Evolutionary conservation across 2,113 vertebrate species (phyloP).

Genomic region (Limanda limanda): DNA sequence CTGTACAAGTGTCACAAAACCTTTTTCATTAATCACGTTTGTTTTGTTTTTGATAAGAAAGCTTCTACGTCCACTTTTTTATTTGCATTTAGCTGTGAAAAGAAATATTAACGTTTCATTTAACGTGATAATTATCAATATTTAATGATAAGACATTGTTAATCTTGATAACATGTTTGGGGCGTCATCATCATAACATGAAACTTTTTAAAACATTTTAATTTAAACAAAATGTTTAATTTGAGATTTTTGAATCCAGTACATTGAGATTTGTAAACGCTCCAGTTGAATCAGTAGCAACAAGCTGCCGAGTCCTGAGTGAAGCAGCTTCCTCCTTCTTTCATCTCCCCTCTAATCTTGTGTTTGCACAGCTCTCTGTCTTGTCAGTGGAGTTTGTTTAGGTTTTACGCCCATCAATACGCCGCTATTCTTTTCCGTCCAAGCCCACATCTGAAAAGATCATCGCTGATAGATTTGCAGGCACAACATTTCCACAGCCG

Average conservation of each 20-base stretch:
- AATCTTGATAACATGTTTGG: too few relatives aligned
- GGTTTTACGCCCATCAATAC: conserved; percentile 73
- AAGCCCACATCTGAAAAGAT: conserved; percentile 68
- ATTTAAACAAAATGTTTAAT: neutral
- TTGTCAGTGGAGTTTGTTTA: conserved; percentile 84
- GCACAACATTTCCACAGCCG: conserved; percentile 59
- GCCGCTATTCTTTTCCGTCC: conserved; percentile 53
- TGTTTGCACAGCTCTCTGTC: conserved; percentile 83
- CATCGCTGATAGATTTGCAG: conserved; percentile 73
- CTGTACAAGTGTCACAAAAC: conserved; percentile 2
- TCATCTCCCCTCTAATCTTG: conserved; percentile 81
- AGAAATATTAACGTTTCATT: neutral
- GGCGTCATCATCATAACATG: too few relatives aligned
- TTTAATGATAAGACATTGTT: too few relatives aligned
- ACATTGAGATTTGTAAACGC: conserved; percentile 17
- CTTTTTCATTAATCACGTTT: neutral
- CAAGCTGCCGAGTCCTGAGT: conserved; percentile 51
- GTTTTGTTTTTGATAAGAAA: too few relatives aligned
- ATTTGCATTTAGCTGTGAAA: neutral
- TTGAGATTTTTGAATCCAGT: neutral
- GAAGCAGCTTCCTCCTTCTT: conserved; percentile 73
- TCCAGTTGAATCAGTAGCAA: conserved; percentile 39
- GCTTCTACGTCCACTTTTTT: neutral
- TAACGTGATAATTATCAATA: too few relatives aligned
- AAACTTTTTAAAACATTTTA: too few relatives aligned